Percentiles rank a stretch among this genome's conserved stretches.
phyloP scores from a whole-genome alignment of 1,140 invertebrate species.

The Formica selysi region DNA sequence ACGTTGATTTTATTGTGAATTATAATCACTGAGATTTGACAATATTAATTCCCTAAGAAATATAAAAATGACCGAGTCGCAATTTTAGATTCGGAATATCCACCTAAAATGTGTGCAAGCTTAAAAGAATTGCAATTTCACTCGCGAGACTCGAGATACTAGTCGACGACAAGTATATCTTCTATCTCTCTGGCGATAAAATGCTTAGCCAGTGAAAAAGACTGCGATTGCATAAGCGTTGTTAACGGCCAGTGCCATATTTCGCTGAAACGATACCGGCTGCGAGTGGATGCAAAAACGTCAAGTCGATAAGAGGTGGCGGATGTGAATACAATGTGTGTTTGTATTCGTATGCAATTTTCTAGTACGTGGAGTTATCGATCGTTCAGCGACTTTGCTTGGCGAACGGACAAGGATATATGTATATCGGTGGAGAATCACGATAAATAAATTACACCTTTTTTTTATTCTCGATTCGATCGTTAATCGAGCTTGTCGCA shows the following conservation, averaged over 20 bases:
- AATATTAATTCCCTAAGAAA: neutral
- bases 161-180: constrained; percentile 33
- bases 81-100: neutral
- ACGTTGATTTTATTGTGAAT: neutral
- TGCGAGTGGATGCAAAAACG: constrained; percentile 35
- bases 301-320: constrained; percentile 42
- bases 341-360: constrained; percentile 46
- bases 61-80: neutral
- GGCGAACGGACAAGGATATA: neutral
- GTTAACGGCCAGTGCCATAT: constrained; percentile 18
- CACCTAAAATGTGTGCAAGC: neutral
- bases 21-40: neutral
- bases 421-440: neutral
- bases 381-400: constrained; percentile 33
- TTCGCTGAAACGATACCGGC: constrained; percentile 36
- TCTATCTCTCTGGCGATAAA: neutral
- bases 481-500: neutral
- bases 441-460: constrained; percentile 44
- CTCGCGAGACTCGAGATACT: neutral
- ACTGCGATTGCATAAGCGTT: neutral
- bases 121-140: constrained; percentile 12
- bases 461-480: neutral
- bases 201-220: constrained; percentile 41
- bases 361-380: constrained; percentile 47
- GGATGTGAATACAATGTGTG: neutral